These are phyloP conservation scores for Stichodactyla helianthus DNA, from an alignment of 64 coral and sea anemone genomes.

Conservation along the genomic window DNA sequence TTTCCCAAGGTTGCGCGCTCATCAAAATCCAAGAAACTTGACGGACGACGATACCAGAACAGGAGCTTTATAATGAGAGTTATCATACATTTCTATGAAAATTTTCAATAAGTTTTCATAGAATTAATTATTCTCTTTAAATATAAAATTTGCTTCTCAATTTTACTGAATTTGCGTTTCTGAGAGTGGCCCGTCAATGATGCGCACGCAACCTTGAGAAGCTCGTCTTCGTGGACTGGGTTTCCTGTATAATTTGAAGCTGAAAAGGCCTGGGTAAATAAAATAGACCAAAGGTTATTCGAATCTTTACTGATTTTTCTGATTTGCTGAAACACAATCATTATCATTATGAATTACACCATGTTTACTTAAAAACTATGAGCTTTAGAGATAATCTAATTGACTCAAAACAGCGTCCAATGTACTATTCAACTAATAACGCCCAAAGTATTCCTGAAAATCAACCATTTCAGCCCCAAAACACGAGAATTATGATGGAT, in stretches of 20 bases:
- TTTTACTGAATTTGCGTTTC: no score
- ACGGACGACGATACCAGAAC: no score
- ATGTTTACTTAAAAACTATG: background rate
- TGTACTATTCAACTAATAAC: background rate
- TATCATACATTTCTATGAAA: no score
- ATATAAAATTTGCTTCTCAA: no score
- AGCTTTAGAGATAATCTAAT: background rate
- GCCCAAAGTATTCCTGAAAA: background rate
- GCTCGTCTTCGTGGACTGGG: background rate
- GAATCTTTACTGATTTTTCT: no score
- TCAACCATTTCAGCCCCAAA: background rate
- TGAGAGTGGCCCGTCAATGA: no score
- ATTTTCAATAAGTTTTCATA: no score
- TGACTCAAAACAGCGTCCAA: background rate
- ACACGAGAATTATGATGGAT: background rate
- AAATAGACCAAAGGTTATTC: background rate
- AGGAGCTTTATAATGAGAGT: no score
- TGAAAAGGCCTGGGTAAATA: background rate
- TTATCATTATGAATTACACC: background rate
- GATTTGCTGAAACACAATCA: background rate
- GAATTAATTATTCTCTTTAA: no score
- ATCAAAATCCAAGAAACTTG: no score
- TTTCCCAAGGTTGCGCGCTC: no score
- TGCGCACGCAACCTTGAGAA: no score
- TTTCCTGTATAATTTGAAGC: background rate